Base-by-base conservation (phyloP, 2,113 vertebrate genomes). In the Mirounga angustirostris region DNA sequence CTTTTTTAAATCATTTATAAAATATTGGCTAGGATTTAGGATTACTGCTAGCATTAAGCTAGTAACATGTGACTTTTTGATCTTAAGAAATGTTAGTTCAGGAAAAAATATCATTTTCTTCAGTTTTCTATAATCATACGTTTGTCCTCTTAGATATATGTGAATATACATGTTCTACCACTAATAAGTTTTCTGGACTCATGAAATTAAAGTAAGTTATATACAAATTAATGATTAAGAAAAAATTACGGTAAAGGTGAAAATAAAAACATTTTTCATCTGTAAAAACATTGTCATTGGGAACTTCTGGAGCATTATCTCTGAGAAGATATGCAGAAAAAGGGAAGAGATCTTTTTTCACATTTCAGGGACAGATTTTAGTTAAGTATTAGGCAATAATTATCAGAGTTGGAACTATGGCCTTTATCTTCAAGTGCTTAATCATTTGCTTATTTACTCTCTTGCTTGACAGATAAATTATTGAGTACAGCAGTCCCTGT, bases 231-330 rank as follows among this genome's bases (percentile, higher is more conserved):
- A 43, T 61, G 14, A 91, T 89, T 73, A 91, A n/a, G 69, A 82
- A 90, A 96, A 89, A 56, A 50, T 36, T 1, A 15, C 30, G n/a
- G 30, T 94, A n/a, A 95, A 84, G 65, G 4, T 88, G 24, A 84
- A 95, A 81, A 90, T 93, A 76, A 86, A 92, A 58, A n/a, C 59
- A 50, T 63, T 76, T 90, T 81, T 94, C 30, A 19, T 92, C 63
- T 88, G 0, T 91, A 46, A 81, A 89, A 96, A 58, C 19, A n/a
- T 28, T 11, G 8, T 84, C 46, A 16, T 28, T 86, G 56, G 28
- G 36, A 76, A 85, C 13, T 91, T 91, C 5, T 46, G 8, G 59
- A 61, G 84, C 56, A 15, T 91, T 76, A 5, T 78, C 8, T 67
- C 18, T 50, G 71, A 36, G 18, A 56, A 46, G 28, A 56, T 59